Base-by-base conservation (phyloP, 2,888 invertebrate species). In the Oscheius sp. region DNA sequence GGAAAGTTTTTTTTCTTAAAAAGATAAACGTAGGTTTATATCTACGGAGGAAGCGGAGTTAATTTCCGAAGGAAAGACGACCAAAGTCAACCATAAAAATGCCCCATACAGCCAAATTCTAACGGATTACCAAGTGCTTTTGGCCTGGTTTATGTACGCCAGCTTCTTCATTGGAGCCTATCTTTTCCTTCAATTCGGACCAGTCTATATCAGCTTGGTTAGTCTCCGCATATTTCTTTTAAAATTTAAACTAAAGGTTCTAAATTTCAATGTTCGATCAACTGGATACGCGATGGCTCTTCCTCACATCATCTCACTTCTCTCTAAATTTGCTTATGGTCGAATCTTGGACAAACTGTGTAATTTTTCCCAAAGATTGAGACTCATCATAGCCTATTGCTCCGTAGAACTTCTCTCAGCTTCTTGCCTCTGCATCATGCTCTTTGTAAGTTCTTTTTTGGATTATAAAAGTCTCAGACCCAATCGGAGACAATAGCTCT, bases 171-270 rank as follows among this genome's bases (percentile, higher is more conserved):
- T 71, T 1, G 71, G 72, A 15, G 46, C 73, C 2, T 64, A 74
- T 10, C 57, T 74, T n/a, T 76, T 74, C 23, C 68, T 76, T 1
- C 76, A 76, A 34, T 72, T 67, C 12, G 74, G 74, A 29, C 73
- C 74, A 6, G 61, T 65, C 27, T 76, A 76, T 50, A 74, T 76
- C 55, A 72, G 67, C 25, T 33, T 57, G 57, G 73, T 72, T 8
- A 37, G 29, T 29, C 27, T 48, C 29, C 17, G 15, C 15, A 2
- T 23, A 6, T 25, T 29, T 55, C 17, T 8, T 33, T 6, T 25
- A 27, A 3, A 12, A n/a, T n/a, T n/a, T n/a, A n/a, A n/a, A n/a
- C n/a, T n/a, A 12, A 58, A 74, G 74, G 70, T 72, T 10, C 65
- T 74, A 0, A 65, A 70, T 15, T 76, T 72, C 53, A 58, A 70